A percentile compares a stretch with the other conserved stretches of the same genome.
These are phyloP conservation scores for Porites divaricata DNA, from an alignment of 92 coral and sea anemone genomes.

Conservation along the genomic window DNA sequence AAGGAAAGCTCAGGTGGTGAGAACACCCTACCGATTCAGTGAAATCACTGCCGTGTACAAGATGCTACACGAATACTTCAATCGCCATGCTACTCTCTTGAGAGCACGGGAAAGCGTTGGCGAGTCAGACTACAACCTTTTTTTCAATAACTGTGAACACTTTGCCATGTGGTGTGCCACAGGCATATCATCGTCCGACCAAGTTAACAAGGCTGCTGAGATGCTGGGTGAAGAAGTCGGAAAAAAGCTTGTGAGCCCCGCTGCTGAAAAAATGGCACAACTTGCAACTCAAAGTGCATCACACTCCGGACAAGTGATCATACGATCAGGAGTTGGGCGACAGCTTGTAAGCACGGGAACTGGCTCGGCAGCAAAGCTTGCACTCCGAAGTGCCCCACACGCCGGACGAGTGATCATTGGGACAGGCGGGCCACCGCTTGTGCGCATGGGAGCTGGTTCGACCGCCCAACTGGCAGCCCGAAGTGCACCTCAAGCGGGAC, in stretches of 20 bases:
- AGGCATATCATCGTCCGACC: constrained; percentile 24
- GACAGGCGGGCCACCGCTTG: neutral
- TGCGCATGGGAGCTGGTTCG: neutral
- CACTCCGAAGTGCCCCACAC: neutral
- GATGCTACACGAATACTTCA: constrained; percentile 1
- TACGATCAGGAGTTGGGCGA: neutral
- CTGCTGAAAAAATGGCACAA: neutral
- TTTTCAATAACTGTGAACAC: constrained; percentile 42
- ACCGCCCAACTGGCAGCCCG: neutral
- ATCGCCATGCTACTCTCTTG: neutral
- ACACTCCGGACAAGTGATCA: too few relatives aligned
- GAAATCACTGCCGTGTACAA: neutral
- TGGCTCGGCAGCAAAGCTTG: neutral
- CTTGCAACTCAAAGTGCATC: neutral
- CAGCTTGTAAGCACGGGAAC: neutral
- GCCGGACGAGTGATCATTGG: neutral
- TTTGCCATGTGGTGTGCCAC: constrained; percentile 57
- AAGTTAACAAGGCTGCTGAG: neutral
- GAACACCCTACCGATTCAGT: neutral
- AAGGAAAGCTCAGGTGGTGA: constrained; percentile 14
- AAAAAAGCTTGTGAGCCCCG: neutral
- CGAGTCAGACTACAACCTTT: constrained; percentile 14
- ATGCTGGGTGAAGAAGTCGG: neutral
- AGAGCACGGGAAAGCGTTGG: constrained; percentile 37
- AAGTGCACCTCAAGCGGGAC: constrained; percentile 5